These are phyloP conservation scores for Coregonus ussuriensis DNA, from an alignment of 2,797 vertebrate genomes.

Conservation along the genomic window DNA sequence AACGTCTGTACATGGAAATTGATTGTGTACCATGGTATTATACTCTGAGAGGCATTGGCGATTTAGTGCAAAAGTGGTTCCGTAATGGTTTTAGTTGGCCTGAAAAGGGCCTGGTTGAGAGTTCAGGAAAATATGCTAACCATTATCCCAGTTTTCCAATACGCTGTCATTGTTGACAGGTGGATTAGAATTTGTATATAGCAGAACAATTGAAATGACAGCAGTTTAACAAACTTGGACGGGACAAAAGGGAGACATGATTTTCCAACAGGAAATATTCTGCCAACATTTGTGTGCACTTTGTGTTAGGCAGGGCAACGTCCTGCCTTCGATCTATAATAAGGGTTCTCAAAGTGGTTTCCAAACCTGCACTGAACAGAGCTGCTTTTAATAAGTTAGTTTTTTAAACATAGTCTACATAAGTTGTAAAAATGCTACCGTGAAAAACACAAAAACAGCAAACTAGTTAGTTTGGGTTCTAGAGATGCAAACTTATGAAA, in stretches of 20 bases:
- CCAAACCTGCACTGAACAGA: constrained; percentile 68
- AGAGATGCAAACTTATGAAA: no score
- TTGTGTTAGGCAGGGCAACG: constrained; percentile 73
- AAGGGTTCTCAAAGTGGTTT: constrained; percentile 69
- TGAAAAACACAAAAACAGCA: constrained; percentile 24
- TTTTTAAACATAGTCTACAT: constrained; percentile 63
- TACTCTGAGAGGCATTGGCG: constrained; percentile 54
- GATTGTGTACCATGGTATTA: constrained; percentile 60
- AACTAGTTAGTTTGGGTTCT: no score
- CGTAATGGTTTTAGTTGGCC: constrained; percentile 73
- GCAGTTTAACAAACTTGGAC: constrained; percentile 77
- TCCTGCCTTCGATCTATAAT: constrained; percentile 75
- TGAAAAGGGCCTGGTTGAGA: constrained; percentile 65
- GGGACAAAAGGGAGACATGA: constrained; percentile 72
- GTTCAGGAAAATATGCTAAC: constrained; percentile 65
- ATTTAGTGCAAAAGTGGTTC: constrained; percentile 67
- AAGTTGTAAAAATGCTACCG: constrained; percentile 28
- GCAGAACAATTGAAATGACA: constrained; percentile 80
- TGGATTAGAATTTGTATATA: constrained; percentile 77
- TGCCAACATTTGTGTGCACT: constrained; percentile 72
- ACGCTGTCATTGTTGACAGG: constrained; percentile 74
- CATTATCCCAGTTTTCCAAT: constrained; percentile 77
- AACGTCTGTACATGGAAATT: constrained; percentile 58
- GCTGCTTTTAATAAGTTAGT: constrained; percentile 70
- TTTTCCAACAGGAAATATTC: constrained; percentile 72